Base-by-base conservation (phyloP, 2,888 invertebrate species). In the Agriopis marginaria region DNA sequence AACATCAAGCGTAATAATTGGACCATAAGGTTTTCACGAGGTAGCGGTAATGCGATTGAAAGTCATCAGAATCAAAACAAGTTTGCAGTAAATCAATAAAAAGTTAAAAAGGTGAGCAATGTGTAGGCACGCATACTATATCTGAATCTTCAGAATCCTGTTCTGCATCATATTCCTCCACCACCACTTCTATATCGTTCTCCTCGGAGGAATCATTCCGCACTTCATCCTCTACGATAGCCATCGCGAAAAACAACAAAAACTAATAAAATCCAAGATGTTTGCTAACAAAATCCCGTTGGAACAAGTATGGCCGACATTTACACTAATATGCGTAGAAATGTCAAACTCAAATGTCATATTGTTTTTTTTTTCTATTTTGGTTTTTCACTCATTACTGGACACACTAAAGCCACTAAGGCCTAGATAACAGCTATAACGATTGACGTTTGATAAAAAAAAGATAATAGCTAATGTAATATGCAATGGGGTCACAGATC, bases 141-240 rank as follows among this genome's bases (percentile, higher is more conserved):
- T 93, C 92, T 49, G 92, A 92, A 75, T 91, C 92, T 68, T 93
- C 92, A 0, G 92, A 90, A 75, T 94, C 93, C 72, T 89, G 90
- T 53, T 93, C 93, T 54, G 81, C 88, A 63, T 91, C 93, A 63
- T 92, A 91, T 66, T 92, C 93, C 68, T 92, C 94, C 49, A 92
- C 89, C 3, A 91, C 90, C 4, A 92, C 91, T 81, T 92, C 93
- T 79, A 92, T 91, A 78, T 92, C 93, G 82, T 92, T 92, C 74
- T 93, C 94, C 71, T 93, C 93, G 76, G 91, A 92, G 4, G 92
- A 93, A 68, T 92, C 93, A 87, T 92, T 92, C 75, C 89, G 86
- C 68, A 92, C 89, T 80, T 93, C 93, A 72, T 93, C 93, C 78
- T 94, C 94, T 39, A 94, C 93, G 65, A 93, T 90, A 78, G 93